Base-by-base conservation (phyloP, 2,113 vertebrate species). In the Pteruthius melanotis region DNA sequence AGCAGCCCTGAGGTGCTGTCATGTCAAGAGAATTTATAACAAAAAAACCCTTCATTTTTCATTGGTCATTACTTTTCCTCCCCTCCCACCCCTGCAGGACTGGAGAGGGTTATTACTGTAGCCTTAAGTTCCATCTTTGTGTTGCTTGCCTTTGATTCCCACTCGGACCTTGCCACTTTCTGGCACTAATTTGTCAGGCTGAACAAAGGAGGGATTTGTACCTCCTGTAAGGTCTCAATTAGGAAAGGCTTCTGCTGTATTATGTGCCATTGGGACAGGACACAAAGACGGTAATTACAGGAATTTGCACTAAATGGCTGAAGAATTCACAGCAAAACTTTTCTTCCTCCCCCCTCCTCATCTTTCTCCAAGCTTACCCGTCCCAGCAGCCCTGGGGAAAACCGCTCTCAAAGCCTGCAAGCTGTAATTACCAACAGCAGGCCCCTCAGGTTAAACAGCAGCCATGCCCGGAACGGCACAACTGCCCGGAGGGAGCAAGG, bases 211-310 rank as follows among this genome's bases (percentile, higher is more conserved):
- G 96, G 98, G 98, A 98, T 98, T 98, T 98, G 98, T 98, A 98
- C 98, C 98, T 98, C 98, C 98, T 98, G 98, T 98, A 98, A 98
- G 98, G 98, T 98, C 98, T 98, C 98, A 98, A 98, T 98, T 98
- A 98, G 98, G 98, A 98, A 98, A 98, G 97, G 98, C 98, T 98
- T 98, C 97, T 98, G 98, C 98, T 97, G 97, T 89, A 98, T 98
- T 98, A 98, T 98, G 98, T 95, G 96, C 98, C 97, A 98, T 98
- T 98, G 98, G 98, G 97, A 95, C 82, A 94, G 94, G 97, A 98
- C 98, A 98, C 98, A 98, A 98, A 98, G 98, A 97, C 95, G 93
- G 98, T 98, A 98, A 98, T 98, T 98, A 98, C 98, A 98, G 98
- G 98, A 98, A 98, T 98, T 98, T 98, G 98, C 98, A 98, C 98